phyloP scores from a whole-genome alignment of 2,888 invertebrate species.

The Galeopsomyia nigrocyanea region DNA sequence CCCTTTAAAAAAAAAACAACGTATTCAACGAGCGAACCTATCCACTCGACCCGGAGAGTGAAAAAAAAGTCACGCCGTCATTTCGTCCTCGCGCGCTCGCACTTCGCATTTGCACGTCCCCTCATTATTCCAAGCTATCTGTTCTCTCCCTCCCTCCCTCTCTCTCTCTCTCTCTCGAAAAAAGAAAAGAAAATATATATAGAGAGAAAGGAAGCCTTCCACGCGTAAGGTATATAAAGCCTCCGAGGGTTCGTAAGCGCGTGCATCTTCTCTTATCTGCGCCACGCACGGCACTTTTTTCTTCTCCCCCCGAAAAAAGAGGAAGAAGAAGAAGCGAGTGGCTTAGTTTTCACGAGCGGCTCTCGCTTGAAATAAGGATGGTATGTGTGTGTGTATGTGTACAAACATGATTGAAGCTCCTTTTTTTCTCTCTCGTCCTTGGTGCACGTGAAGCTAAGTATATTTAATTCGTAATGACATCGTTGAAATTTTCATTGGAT shows the following conservation, averaged over 20 bases:
- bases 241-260: background rate
- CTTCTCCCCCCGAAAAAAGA: no score
- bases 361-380: no score
- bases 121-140: slow-evolving; percentile 28
- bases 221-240: background rate
- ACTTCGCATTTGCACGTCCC: background rate
- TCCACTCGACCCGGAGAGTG: background rate
- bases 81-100: background rate
- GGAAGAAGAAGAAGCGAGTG: no score
- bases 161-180: slow-evolving; percentile 4
- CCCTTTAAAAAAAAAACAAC: no score
- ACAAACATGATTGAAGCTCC: no score
- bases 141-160: background rate
- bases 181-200: slow-evolving; percentile 7
- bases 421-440: no score
- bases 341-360: no score
- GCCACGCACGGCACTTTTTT: slow-evolving; percentile 20
- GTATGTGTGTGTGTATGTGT: no score
- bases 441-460: background rate
- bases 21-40: no score
- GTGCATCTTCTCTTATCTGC: slow-evolving; percentile 35
- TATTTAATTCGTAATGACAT: no score
- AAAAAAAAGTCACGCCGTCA: background rate
- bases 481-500: no score
- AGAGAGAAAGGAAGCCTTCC: background rate